Base-by-base conservation (phyloP, 2,113 vertebrate genomes). In the Hemiscyllium ocellatum region DNA sequence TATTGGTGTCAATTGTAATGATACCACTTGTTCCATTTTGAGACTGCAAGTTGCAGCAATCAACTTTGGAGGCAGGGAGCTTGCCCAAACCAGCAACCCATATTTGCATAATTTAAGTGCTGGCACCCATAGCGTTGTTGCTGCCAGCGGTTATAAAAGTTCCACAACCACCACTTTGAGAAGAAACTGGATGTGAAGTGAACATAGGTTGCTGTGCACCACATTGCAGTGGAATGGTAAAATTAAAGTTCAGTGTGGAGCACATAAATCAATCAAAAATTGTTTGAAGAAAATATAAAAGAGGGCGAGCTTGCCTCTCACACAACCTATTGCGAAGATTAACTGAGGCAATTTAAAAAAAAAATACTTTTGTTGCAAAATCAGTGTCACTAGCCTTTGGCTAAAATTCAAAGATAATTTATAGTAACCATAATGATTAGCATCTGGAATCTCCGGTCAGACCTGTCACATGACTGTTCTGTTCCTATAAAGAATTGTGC, bases 401-500 rank as follows among this genome's bases (percentile, higher is more conserved):
- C 95, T 95, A 95, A 96, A 91, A 80, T 66, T 61, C 52, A 66
- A 68, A 96, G 96, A 96, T 97, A 97, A 98, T 97, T 98, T 97
- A 98, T 97, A 96, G 94, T 96, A 95, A 96, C 95, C 97, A 97
- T 97, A 97, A 98, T 97, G 97, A 98, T 97, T 96, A 97, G 96
- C 96, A 97, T 97, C 97, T 97, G 97, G 97, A 97, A 97, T 97
- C 97, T 97, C 96, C 96, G 96, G 96, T 97, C 96, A 96, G 69
- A 96, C 96, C 96, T 97, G 97, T 97, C 93, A 33, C 97, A 97
- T 97, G 97, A 97, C 97, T 95, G 94, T 95, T 97, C 96, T 97
- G 98, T 97, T 93, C 96, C 97, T 97, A 97, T 97, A 98, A 98
- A 98, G 97, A 98, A 98, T 96, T 97, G 96, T 96, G 97, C 96